A percentile compares a stretch with the other conserved stretches of the same genome.
Evolutionary conservation across 2,888 invertebrate genomes (phyloP).

Genomic region (Fragum sueziense): DNA sequence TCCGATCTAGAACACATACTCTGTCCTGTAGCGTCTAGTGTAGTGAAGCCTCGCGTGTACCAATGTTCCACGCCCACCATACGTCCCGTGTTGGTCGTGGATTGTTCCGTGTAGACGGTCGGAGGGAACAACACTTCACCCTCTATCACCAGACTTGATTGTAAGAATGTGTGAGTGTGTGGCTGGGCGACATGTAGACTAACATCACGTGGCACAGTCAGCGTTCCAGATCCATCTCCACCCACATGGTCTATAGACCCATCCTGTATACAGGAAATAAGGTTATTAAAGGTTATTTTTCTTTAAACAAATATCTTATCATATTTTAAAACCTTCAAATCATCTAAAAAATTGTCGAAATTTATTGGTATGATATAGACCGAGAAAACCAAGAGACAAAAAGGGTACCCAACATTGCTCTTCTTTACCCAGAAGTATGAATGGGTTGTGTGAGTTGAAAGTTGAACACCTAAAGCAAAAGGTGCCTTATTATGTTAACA

Average conservation of each 20-base stretch:
- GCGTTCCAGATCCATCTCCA: conserved; percentile 65
- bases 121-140: conserved; percentile 60
- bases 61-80: conserved; percentile 66
- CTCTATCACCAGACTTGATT: conserved; percentile 53
- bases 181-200: conserved; percentile 52
- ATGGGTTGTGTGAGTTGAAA: no score
- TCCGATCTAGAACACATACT: conserved; percentile 42
- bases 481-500: no score
- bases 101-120: conserved; percentile 59
- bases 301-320: no score
- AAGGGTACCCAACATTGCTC: no score
- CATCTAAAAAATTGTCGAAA: no score
- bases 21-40: conserved; percentile 58
- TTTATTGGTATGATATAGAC: no score
- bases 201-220: conserved; percentile 49
- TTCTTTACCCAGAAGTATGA: no score
- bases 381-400: no score
- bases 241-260: conserved; percentile 55
- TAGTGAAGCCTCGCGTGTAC: conserved; percentile 57
- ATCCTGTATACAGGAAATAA: no score
- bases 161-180: conserved; percentile 53
- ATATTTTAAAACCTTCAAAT: no score
- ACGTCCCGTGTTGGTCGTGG: conserved; percentile 55
- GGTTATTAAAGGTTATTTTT: no score
- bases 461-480: no score